Evolutionary conservation across 1,140 invertebrate genomes (phyloP).

Genomic region (Eurosta solidaginis): DNA sequence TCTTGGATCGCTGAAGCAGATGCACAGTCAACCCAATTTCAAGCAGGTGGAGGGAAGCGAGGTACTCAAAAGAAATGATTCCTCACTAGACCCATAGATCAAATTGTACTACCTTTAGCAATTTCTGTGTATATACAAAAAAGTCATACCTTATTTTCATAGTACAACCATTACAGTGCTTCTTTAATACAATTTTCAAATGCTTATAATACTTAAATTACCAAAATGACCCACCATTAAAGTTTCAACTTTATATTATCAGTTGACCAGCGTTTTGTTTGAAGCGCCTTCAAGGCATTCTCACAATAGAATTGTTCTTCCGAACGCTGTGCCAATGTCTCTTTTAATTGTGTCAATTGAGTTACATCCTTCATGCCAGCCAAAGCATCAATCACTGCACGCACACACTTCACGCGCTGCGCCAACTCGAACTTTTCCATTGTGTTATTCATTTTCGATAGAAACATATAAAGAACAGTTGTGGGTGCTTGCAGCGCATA

Average conservation of each 20-base stretch:
- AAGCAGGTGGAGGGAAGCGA: no score
- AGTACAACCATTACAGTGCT: not conserved
- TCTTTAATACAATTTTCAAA: not conserved
- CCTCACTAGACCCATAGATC: no score
- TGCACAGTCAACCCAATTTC: no score
- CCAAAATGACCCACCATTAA: slow-evolving; percentile 9
- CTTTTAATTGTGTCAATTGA: slow-evolving; percentile 48
- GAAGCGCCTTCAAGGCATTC: slow-evolving; percentile 50
- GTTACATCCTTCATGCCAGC: slow-evolving; percentile 50
- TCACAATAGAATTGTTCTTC: slow-evolving; percentile 58
- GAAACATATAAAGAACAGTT: slow-evolving; percentile 49
- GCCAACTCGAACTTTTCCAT: slow-evolving; percentile 50
- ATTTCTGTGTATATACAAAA: not conserved
- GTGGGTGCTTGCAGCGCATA: slow-evolving; percentile 49
- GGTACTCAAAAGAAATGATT: no score
- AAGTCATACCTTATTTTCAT: not conserved
- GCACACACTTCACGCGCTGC: slow-evolving; percentile 48
- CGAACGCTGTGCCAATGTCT: slow-evolving; percentile 46
- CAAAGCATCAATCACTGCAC: slow-evolving; percentile 55
- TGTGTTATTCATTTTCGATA: slow-evolving; percentile 53
- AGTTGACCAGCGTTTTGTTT: slow-evolving; percentile 57
- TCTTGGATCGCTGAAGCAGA: no score
- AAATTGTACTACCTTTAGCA: no score
- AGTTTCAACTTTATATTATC: slow-evolving; percentile 55
- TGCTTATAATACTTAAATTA: not conserved